Evolutionary conservation across 1,140 invertebrate species (phyloP).

Genomic region (Acromyrmex echinatior): DNA sequence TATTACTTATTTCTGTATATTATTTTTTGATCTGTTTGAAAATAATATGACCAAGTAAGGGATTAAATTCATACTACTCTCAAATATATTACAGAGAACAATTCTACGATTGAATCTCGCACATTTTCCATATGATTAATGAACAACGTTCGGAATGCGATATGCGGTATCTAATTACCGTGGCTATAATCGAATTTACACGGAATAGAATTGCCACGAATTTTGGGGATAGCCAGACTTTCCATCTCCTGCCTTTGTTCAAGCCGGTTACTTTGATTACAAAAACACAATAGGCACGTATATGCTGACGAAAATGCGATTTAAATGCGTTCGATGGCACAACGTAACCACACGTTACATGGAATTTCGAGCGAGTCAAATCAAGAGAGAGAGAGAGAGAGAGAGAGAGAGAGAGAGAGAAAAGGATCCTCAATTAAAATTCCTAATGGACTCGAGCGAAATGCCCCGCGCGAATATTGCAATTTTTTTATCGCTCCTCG

Average conservation of each 20-base stretch:
- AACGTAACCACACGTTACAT: constrained; percentile 24
- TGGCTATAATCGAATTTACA: constrained; percentile 45
- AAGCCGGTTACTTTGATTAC: constrained; percentile 50
- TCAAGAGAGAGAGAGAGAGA: constrained; percentile 10
- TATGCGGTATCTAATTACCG: constrained; percentile 55
- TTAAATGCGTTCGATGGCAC: constrained; percentile 29
- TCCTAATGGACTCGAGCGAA: constrained; percentile 34
- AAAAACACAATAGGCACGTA: constrained; percentile 36
- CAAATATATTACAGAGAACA: constrained; percentile 1
- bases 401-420: background rate
- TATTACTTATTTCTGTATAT: background rate
- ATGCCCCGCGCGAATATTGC: constrained; percentile 40
- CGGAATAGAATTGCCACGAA: constrained; percentile 20
- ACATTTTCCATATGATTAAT: constrained; percentile 48
- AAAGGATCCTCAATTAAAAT: constrained; percentile 42
- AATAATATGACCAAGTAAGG: background rate
- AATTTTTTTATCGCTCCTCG: constrained; percentile 47
- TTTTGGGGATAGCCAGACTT: constrained; percentile 16
- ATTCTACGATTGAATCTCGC: constrained; percentile 25
- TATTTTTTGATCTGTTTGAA: background rate
- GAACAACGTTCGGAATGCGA: constrained; percentile 46
- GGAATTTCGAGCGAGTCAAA: constrained; percentile 27
- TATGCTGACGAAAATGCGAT: constrained; percentile 38
- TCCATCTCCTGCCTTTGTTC: constrained; percentile 36
- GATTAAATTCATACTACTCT: background rate